Evolutionary conservation across 2,888 invertebrate species (phyloP).

Genomic region (Melanostoma mellinum): DNA sequence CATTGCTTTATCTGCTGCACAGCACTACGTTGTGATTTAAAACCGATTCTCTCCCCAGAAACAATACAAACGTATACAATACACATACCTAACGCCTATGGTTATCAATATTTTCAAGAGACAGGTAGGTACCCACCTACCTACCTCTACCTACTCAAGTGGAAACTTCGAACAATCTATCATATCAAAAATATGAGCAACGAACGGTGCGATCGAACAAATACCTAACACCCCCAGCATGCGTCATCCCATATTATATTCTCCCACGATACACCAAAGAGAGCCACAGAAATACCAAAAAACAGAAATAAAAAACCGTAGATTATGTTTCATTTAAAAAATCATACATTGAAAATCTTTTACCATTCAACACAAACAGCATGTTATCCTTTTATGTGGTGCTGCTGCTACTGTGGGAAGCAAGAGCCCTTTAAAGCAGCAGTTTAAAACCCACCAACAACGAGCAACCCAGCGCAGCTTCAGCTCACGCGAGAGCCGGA

Average conservation of each 20-base stretch:
- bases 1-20: too few relatives aligned
- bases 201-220: too few relatives aligned
- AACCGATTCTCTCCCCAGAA: too few relatives aligned
- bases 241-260: conserved; percentile 1
- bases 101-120: too few relatives aligned
- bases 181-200: too few relatives aligned
- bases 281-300: conserved; percentile 30
- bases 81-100: too few relatives aligned
- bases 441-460: conserved; percentile 72
- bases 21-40: too few relatives aligned
- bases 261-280: conserved; percentile 31
- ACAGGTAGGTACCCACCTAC: too few relatives aligned
- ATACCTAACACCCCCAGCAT: conserved; percentile 1
- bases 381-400: conserved; percentile 75
- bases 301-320: conserved; percentile 50
- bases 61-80: too few relatives aligned
- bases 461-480: conserved; percentile 74
- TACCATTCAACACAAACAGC: conserved; percentile 76
- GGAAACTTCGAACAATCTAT: too few relatives aligned
- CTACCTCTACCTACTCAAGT: too few relatives aligned
- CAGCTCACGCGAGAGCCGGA: conserved; percentile 74
- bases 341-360: conserved; percentile 75
- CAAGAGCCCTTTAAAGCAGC: conserved; percentile 69
- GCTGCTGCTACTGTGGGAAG: conserved; percentile 57
- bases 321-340: conserved; percentile 72